A percentile compares a stretch with the other conserved stretches of the same genome.
Conservation (phyloP, 92 coral and sea anemone genomes). For the Parazoanthus darwini region DNA sequence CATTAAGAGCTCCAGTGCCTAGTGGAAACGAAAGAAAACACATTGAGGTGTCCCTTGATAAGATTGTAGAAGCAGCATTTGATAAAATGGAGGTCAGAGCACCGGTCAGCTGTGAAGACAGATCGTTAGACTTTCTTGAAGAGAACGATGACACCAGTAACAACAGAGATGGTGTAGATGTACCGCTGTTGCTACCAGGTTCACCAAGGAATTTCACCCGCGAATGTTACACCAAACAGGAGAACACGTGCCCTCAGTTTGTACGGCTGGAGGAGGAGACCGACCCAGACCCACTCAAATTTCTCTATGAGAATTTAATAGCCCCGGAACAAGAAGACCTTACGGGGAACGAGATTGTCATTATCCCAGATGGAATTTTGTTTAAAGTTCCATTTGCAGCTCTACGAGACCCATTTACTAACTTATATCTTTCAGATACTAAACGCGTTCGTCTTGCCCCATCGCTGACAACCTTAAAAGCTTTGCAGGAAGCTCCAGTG, state of each 20-base stretch:
- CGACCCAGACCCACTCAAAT: neutral
- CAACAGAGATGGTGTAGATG: too few species aligned
- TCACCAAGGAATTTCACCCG: too few species aligned
- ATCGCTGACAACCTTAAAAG: constrained; percentile 41
- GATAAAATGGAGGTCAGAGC: too few species aligned
- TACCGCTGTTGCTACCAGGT: too few species aligned
- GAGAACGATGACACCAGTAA: too few species aligned
- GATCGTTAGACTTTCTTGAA: too few species aligned
- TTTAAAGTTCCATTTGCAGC: constrained; percentile 49
- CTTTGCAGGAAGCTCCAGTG: constrained; percentile 35
- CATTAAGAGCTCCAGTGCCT: too few species aligned
- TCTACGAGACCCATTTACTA: constrained; percentile 39
- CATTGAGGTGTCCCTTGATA: too few species aligned
- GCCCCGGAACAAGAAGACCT: constrained; percentile 32
- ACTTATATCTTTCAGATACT: constrained; percentile 19
- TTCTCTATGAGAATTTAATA: constrained; percentile 20
- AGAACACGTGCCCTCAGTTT: neutral
- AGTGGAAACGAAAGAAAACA: too few species aligned
- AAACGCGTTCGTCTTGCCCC: constrained; percentile 43
- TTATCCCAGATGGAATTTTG: constrained; percentile 45
- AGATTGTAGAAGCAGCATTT: too few species aligned
- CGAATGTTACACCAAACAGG: neutral
- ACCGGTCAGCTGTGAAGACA: too few species aligned
- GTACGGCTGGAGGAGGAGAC: neutral
- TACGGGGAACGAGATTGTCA: constrained; percentile 30